Percentiles rank a stretch among this genome's conserved stretches.
Evolutionary conservation across 2,888 invertebrate species (phyloP).

Genomic region (Drosophila emarginata): DNA sequence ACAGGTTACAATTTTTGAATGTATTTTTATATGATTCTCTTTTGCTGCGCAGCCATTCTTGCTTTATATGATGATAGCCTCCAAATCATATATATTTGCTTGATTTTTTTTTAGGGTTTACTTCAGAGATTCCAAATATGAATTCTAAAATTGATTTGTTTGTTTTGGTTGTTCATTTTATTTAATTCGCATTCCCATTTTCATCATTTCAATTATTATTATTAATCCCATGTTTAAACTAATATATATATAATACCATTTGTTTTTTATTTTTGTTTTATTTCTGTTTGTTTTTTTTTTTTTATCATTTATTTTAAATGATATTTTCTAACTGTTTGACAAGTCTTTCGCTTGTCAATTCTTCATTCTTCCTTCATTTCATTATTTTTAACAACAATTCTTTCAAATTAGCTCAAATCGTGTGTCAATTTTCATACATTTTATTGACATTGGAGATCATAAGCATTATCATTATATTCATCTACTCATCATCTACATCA

Average conservation of each 20-base stretch:
- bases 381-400: conserved; percentile 74
- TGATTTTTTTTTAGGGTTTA: conserved; percentile 2
- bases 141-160: conserved; percentile 18
- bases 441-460: conserved; percentile 74
- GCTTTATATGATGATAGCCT: background rate
- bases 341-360: conserved; percentile 52
- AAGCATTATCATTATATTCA: conserved; percentile 50
- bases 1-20: conserved; percentile 46
- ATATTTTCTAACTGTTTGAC: conserved; percentile 69
- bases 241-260: conserved; percentile 72
- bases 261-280: conserved; percentile 7
- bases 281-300: conserved; percentile 27
- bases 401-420: conserved; percentile 71
- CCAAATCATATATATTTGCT: conserved; percentile 9
- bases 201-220: conserved; percentile 57
- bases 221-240: conserved; percentile 74
- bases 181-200: conserved; percentile 59
- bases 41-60: conserved; percentile 37
- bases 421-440: conserved; percentile 57
- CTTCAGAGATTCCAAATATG: conserved; percentile 4
- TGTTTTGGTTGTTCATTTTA: conserved; percentile 28
- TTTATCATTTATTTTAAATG: conserved; percentile 69
- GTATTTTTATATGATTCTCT: conserved; percentile 31
- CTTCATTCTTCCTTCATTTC: conserved; percentile 51
- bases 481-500: conserved; percentile 24